These are phyloP conservation scores for Cryptoleucopteryx plumbea DNA, from an alignment of 2,113 vertebrate species.

Conservation along the genomic window DNA sequence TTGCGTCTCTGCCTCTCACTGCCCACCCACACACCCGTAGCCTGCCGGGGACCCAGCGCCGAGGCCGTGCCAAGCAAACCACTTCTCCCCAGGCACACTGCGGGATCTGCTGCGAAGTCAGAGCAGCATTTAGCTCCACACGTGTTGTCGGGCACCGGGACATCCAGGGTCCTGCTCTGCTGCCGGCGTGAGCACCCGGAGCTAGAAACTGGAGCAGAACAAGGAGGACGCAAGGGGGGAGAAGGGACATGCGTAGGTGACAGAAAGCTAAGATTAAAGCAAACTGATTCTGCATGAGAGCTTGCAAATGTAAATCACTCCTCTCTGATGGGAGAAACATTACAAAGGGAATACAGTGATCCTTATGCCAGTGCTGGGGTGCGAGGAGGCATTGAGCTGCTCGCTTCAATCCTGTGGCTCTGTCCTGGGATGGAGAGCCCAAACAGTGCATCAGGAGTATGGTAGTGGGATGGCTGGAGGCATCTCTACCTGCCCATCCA, in stretches of 20 bases:
- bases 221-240: background rate
- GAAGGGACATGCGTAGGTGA: rapidly evolving
- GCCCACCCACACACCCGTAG: rapidly evolving
- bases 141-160: rapidly evolving
- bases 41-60: rapidly evolving
- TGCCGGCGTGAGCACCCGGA: rapidly evolving
- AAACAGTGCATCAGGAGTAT: background rate
- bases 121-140: background rate
- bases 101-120: background rate
- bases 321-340: background rate
- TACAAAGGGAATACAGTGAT: background rate
- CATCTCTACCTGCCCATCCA: background rate
- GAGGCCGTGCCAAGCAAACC: background rate
- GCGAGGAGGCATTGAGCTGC: rapidly evolving
- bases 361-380: background rate
- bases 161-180: background rate
- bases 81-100: background rate
- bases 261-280: background rate
- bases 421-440: background rate
- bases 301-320: background rate
- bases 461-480: background rate
- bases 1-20: background rate
- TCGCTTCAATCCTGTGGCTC: background rate
- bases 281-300: background rate
- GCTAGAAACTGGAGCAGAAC: background rate